phyloP scores from a whole-genome alignment of 2,797 vertebrate species.

The Decapterus maruadsi region DNA sequence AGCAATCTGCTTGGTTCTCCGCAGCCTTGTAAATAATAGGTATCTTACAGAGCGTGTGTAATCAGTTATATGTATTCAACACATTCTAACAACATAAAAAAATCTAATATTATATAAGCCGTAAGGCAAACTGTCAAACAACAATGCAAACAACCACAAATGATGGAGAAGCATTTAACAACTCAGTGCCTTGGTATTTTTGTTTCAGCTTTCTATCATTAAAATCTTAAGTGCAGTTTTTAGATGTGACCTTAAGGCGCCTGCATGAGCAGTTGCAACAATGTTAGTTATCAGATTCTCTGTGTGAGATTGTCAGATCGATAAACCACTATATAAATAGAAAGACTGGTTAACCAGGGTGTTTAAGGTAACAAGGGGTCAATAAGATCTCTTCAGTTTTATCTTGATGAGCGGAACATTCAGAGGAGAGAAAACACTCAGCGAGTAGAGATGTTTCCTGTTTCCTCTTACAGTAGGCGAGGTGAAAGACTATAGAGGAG shows the following conservation, averaged over 20 bases:
- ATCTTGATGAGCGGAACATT: slow-evolving; percentile 45
- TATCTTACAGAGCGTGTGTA: neutral
- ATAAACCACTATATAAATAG: neutral
- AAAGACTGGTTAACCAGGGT: neutral
- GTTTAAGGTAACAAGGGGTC: slow-evolving; percentile 21
- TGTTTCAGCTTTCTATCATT: too few relatives aligned
- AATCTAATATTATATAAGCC: neutral
- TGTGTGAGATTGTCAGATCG: neutral
- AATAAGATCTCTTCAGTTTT: slow-evolving; percentile 46
- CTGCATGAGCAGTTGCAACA: neutral
- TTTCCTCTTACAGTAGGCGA: slow-evolving; percentile 64
- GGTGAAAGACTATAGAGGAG: slow-evolving; percentile 56
- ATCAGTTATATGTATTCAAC: neutral
- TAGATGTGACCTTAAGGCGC: neutral
- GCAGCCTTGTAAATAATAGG: slow-evolving; percentile 10
- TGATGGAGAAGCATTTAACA: neutral
- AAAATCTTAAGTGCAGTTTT: slow-evolving; percentile 10
- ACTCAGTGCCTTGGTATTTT: neutral
- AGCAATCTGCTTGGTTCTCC: slow-evolving; percentile 21
- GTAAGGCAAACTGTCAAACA: neutral
- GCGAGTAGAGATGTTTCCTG: slow-evolving; percentile 61
- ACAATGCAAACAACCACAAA: neutral
- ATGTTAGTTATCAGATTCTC: neutral
- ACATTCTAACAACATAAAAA: neutral
- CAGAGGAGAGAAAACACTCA: slow-evolving; percentile 46